Percentiles rank a stretch among this genome's conserved stretches.
Evolutionary conservation across 1,140 invertebrate genomes (phyloP).

Genomic region (Hyles vespertilio): DNA sequence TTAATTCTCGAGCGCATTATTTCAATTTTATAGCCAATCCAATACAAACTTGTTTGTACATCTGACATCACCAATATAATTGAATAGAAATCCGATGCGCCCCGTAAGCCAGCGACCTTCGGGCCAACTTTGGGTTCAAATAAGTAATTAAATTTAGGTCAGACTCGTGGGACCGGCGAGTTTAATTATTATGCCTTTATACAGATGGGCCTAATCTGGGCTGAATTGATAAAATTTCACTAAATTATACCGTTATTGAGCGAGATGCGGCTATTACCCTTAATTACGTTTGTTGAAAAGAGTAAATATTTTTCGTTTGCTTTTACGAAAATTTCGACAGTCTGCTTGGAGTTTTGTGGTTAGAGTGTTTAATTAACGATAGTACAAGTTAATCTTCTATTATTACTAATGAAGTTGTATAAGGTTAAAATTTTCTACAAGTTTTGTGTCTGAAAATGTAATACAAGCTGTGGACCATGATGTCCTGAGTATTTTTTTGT

Average conservation of each 20-base stretch:
- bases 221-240: constrained; percentile 7
- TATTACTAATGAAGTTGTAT: too few species aligned
- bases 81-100: constrained; percentile 20
- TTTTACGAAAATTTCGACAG: too few species aligned
- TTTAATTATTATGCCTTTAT: constrained; percentile 36
- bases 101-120: constrained; percentile 5
- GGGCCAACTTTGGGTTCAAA: constrained; percentile 29
- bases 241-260: neutral
- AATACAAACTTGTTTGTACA: constrained; percentile 10
- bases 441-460: too few species aligned
- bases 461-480: too few species aligned
- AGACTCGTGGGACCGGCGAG: constrained; percentile 22
- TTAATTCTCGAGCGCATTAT: constrained; percentile 5
- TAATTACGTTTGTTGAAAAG: too few species aligned
- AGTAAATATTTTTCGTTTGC: too few species aligned
- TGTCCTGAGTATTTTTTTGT: too few species aligned
- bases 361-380: too few species aligned
- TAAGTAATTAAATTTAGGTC: constrained; percentile 45
- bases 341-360: too few species aligned
- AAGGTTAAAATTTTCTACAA: too few species aligned
- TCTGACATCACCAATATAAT: constrained; percentile 16
- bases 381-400: too few species aligned
- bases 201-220: constrained; percentile 18
- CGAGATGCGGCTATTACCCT: neutral
- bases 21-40: constrained; percentile 13